These are phyloP conservation scores for Diadumene lineata DNA, from an alignment of 92 coral and sea anemone species.

Conservation along the genomic window DNA sequence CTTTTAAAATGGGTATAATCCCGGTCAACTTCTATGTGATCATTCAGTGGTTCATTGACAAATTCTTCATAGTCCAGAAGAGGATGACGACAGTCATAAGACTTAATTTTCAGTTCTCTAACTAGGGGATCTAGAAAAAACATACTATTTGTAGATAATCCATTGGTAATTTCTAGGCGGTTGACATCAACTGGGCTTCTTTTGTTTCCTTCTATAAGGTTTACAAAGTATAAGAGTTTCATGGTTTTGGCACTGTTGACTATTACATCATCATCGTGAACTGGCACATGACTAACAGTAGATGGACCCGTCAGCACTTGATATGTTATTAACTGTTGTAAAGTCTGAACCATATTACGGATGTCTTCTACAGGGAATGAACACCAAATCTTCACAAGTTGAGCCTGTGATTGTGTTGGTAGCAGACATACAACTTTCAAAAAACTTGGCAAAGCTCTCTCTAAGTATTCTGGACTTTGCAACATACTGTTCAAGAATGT, in stretches of 20 bases:
- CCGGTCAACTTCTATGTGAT: constrained; percentile 76
- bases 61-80: constrained; percentile 65
- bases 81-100: constrained; percentile 68
- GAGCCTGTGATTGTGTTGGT: constrained; percentile 64
- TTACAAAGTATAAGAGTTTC: constrained; percentile 78
- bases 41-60: constrained; percentile 83
- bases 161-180: constrained; percentile 31
- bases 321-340: constrained; percentile 90
- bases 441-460: constrained; percentile 85
- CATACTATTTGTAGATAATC: constrained; percentile 5
- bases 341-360: constrained; percentile 79
- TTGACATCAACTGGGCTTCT: constrained; percentile 36
- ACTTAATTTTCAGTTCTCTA: constrained; percentile 54
- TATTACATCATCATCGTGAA: constrained; percentile 86
- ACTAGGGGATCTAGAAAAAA: constrained; percentile 53
- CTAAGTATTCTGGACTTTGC: constrained; percentile 94
- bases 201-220: constrained; percentile 70
- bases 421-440: constrained; percentile 77
- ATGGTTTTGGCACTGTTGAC: constrained; percentile 80
- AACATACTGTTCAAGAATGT: constrained; percentile 89
- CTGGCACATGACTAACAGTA: constrained; percentile 46
- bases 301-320: constrained; percentile 92
- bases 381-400: constrained; percentile 81
- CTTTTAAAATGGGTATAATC: constrained; percentile 76
- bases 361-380: constrained; percentile 59